A percentile compares a stretch with the other conserved stretches of the same genome.
phyloP scores from a whole-genome alignment of 2,797 vertebrate species.

The Falco columbarius region DNA sequence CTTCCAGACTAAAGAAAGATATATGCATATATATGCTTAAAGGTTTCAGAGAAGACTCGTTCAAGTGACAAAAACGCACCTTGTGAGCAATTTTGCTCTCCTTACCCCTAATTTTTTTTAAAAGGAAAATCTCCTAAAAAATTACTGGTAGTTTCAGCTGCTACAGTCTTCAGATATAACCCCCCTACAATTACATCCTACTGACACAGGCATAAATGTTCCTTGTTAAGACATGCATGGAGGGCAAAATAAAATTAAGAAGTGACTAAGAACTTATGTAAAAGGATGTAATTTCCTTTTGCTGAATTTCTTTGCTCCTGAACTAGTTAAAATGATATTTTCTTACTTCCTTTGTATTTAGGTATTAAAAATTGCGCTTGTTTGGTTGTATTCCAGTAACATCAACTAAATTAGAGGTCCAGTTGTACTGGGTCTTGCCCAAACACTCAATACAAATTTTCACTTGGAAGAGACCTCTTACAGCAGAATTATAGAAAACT shows the following conservation, averaged over 20 bases:
- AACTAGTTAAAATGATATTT: constrained; percentile 25
- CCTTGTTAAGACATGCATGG: background rate
- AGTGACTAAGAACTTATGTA: constrained; percentile 32
- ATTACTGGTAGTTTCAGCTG: background rate
- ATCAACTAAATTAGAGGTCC: background rate
- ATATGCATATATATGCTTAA: background rate
- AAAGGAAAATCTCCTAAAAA: background rate
- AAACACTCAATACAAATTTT: background rate
- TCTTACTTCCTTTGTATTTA: background rate
- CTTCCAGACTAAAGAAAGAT: background rate
- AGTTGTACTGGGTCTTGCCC: background rate
- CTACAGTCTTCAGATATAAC: background rate
- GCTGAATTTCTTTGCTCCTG: background rate
- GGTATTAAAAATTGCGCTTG: background rate
- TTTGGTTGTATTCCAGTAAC: constrained; percentile 1
- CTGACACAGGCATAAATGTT: background rate
- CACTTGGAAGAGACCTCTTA: background rate
- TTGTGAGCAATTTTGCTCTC: background rate
- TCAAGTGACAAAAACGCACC: background rate
- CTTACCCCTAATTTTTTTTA: background rate
- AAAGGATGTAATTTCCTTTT: constrained; percentile 1
- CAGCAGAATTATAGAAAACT: background rate
- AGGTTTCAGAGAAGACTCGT: background rate
- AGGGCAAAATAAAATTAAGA: constrained; percentile 42
- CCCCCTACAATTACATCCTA: background rate